Evolutionary conservation across 2,888 invertebrate species (phyloP).

Genomic region (Lobophora halterata): DNA sequence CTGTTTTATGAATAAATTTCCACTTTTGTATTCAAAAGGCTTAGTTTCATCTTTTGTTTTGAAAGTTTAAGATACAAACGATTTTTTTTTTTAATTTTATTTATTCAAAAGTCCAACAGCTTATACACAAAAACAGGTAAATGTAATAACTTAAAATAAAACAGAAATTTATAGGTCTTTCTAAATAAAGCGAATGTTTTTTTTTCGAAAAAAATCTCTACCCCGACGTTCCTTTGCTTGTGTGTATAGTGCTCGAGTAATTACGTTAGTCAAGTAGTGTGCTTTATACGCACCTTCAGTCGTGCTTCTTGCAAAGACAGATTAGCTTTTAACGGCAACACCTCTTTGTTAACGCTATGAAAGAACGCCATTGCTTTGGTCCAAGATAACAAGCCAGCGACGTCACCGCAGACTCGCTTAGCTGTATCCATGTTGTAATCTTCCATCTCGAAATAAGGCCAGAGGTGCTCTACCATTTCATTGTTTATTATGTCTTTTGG

Average conservation of each 20-base stretch:
- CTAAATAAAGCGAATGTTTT: too few species aligned
- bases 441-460: constrained; percentile 96
- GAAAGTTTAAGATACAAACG: too few species aligned
- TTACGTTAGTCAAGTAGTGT: too few species aligned
- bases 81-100: too few species aligned
- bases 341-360: constrained; percentile 97
- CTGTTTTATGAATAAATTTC: too few species aligned
- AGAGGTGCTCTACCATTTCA: constrained; percentile 96
- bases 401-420: constrained; percentile 96
- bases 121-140: too few species aligned
- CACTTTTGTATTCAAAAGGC: too few species aligned
- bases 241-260: too few species aligned
- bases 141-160: background rate
- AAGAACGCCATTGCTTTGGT: constrained; percentile 98
- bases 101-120: too few species aligned
- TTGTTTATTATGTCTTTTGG: constrained; percentile 98
- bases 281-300: constrained; percentile 78
- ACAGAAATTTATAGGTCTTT: background rate
- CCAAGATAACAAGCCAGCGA: constrained; percentile 97
- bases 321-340: constrained; percentile 95
- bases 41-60: too few species aligned
- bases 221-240: too few species aligned
- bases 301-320: constrained; percentile 94
- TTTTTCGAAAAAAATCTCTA: too few species aligned
- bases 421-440: constrained; percentile 99